Percentiles rank a stretch among this genome's conserved stretches.
phyloP scores from a whole-genome alignment of 2,888 invertebrate genomes.

The Hirtodrosophila duncani region DNA sequence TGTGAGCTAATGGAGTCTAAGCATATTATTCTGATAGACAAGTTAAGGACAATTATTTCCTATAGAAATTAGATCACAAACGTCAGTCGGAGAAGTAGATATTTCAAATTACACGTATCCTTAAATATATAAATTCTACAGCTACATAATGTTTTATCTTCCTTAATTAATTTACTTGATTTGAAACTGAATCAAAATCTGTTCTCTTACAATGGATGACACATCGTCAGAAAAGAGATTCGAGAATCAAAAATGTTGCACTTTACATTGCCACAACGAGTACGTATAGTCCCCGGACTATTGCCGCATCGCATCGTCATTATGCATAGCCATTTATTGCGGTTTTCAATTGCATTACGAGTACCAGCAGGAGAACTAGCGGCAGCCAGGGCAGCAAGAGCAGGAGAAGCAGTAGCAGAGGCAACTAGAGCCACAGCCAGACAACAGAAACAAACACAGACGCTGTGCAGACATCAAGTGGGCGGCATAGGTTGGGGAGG shows the following conservation, averaged over 20 bases:
- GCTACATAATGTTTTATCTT: too few species aligned
- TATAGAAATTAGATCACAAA: too few species aligned
- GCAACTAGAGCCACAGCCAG: slow-evolving; percentile 19
- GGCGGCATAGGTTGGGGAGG: neutral
- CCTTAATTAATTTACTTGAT: too few species aligned
- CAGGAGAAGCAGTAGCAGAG: slow-evolving; percentile 5
- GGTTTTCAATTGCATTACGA: slow-evolving; percentile 49
- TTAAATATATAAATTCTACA: too few species aligned
- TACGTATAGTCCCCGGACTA: too few species aligned
- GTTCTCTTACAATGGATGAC: too few species aligned
- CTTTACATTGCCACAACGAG: slow-evolving; percentile 52
- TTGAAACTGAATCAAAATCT: too few species aligned
- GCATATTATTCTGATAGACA: too few species aligned
- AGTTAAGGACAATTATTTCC: too few species aligned
- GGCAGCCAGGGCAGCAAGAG: neutral
- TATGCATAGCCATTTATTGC: slow-evolving; percentile 61
- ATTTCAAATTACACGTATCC: too few species aligned
- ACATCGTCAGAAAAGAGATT: slow-evolving; percentile 14
- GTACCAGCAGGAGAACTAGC: neutral
- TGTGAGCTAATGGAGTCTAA: too few species aligned
- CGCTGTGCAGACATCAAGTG: neutral
- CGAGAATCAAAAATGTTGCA: slow-evolving; percentile 28
- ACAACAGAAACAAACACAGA: slow-evolving; percentile 26
- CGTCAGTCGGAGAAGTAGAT: too few species aligned
- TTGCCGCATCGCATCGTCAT: slow-evolving; percentile 52